phyloP scores from a whole-genome alignment of 2,888 invertebrate genomes.

The Uropetala carovei region DNA sequence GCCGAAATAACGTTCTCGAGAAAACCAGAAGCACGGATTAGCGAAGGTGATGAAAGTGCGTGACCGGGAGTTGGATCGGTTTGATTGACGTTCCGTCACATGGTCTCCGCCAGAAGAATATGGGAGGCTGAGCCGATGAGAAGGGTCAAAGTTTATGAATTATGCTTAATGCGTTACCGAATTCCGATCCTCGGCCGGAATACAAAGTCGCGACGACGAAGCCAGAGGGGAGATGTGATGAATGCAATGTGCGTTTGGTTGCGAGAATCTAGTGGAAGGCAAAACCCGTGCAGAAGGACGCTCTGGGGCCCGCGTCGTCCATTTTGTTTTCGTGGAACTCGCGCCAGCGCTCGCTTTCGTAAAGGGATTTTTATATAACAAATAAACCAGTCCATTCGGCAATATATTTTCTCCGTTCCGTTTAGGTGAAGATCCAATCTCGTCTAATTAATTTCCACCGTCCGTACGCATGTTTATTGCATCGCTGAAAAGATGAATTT shows the following conservation, averaged over 20 bases:
- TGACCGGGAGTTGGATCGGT: background rate
- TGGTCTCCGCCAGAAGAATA: background rate
- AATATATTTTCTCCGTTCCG: no score
- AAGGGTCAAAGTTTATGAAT: constrained; percentile 21
- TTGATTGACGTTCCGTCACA: background rate
- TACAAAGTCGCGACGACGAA: background rate
- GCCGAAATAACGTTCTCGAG: no score
- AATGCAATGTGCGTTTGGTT: constrained; percentile 4
- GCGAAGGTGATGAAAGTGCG: no score
- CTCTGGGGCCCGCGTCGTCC: background rate
- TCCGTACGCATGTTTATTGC: no score
- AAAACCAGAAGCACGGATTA: no score
- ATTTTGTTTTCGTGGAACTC: constrained; percentile 22
- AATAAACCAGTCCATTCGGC: no score
- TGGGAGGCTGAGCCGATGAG: background rate
- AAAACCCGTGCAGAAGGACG: constrained; percentile 14
- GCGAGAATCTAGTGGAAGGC: constrained; percentile 13
- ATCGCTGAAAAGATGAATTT: no score
- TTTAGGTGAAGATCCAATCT: no score
- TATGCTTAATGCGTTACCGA: constrained; percentile 35
- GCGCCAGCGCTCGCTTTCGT: background rate
- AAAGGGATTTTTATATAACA: background rate
- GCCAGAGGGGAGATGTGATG: background rate
- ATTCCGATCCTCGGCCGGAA: constrained; percentile 6
- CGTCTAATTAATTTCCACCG: no score